These are phyloP conservation scores for Limnephilus lunatus DNA, from an alignment of 2,888 invertebrate genomes.

Conservation along the genomic window DNA sequence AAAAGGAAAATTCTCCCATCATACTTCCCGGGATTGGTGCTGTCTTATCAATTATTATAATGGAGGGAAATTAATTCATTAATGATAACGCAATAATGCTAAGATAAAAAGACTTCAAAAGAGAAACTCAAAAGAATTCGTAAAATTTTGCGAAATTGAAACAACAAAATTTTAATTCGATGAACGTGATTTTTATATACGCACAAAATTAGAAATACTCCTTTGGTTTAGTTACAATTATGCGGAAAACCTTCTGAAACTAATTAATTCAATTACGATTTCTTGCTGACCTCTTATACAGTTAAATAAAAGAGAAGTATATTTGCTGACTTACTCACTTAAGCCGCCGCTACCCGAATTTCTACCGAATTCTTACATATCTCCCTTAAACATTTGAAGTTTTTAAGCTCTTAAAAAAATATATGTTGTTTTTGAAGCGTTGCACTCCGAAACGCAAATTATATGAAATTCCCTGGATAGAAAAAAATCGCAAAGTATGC, in stretches of 20 bases:
- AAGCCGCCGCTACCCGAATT: too few relatives aligned
- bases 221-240: not conserved
- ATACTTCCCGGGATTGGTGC: not conserved
- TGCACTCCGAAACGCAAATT: too few relatives aligned
- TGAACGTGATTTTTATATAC: not conserved
- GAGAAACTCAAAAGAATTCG: not conserved
- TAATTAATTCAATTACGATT: not conserved
- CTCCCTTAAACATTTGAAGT: too few relatives aligned
- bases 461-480: too few relatives aligned
- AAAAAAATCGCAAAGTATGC: too few relatives aligned
- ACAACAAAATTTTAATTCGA: not conserved
- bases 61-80: not conserved
- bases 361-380: too few relatives aligned
- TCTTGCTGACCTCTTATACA: not conserved
- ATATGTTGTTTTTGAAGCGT: too few relatives aligned
- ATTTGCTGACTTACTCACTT: not conserved
- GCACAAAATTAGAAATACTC: not conserved
- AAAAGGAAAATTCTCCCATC: not conserved
- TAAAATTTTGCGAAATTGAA: not conserved
- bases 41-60: not conserved
- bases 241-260: not conserved
- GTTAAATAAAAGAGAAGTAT: too few relatives aligned
- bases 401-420: too few relatives aligned
- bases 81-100: not conserved
- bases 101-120: not conserved